phyloP scores from a whole-genome alignment of 2,113 vertebrate genomes.

The Rhinoderma darwinii region DNA sequence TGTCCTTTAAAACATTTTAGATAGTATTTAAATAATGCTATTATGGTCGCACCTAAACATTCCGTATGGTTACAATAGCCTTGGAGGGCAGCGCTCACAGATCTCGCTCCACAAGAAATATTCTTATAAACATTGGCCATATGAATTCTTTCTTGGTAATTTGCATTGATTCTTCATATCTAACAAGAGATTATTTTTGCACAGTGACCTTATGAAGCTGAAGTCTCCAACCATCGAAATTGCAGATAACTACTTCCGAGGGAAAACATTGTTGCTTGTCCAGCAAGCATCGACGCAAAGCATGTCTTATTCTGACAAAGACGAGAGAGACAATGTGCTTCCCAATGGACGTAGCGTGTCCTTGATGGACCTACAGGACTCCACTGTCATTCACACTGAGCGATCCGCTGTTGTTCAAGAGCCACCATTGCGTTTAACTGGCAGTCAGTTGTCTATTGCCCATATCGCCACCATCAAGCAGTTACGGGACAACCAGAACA shows the following conservation, averaged over 20 bases:
- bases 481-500: slow-evolving; percentile 76
- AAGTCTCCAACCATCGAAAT: slow-evolving; percentile 80
- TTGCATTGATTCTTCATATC: not conserved
- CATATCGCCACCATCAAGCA: slow-evolving; percentile 76
- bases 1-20: too few relatives aligned
- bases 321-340: slow-evolving; percentile 77
- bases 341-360: slow-evolving; percentile 90
- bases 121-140: not conserved
- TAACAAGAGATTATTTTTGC: slow-evolving; percentile 23
- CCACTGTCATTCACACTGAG: slow-evolving; percentile 70
- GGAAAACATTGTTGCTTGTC: slow-evolving; percentile 79
- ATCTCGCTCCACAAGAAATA: not conserved
- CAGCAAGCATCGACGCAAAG: slow-evolving; percentile 81
- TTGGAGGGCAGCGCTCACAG: not conserved
- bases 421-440: slow-evolving; percentile 77
- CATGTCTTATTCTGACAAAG: slow-evolving; percentile 82
- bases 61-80: not conserved
- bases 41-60: not conserved
- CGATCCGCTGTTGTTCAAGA: slow-evolving; percentile 71
- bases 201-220: slow-evolving; percentile 81
- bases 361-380: slow-evolving; percentile 92
- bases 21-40: too few relatives aligned
- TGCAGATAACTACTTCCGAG: slow-evolving; percentile 73
- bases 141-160: not conserved
- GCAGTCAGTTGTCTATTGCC: slow-evolving; percentile 85